A percentile compares a stretch with the other conserved stretches of the same genome.
phyloP scores from a whole-genome alignment of 1,140 invertebrate species.

The Hyposmocoma kahamanoa region DNA sequence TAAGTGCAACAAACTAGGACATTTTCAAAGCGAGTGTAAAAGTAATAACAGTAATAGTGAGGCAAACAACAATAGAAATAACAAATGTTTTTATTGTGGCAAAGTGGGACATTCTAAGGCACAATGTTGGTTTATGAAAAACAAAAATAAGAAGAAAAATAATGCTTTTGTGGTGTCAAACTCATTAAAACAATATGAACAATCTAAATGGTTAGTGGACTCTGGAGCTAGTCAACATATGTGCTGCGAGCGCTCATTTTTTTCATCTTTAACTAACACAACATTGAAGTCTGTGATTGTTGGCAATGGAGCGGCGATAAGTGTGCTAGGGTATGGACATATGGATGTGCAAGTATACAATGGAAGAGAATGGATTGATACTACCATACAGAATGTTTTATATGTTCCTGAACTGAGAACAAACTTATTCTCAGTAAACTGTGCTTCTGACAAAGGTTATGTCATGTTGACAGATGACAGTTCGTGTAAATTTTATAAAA shows the following conservation, averaged over 20 bases:
- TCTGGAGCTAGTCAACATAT: slow-evolving; percentile 28
- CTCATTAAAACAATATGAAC: slow-evolving; percentile 7
- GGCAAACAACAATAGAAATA: slow-evolving; percentile 6
- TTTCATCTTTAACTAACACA: slow-evolving; percentile 12
- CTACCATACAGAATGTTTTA: slow-evolving; percentile 5
- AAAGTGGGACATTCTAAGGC: slow-evolving; percentile 26
- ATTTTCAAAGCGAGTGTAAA: slow-evolving; percentile 24
- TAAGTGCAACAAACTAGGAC: slow-evolving; percentile 25
- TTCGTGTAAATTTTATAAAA: neutral
- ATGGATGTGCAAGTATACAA: neutral
- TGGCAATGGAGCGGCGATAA: neutral
- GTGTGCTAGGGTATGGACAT: neutral
- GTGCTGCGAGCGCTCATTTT: slow-evolving; percentile 19
- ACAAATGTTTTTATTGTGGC: slow-evolving; percentile 27
- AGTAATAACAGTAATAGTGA: slow-evolving; percentile 13
- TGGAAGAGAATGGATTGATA: slow-evolving; percentile 4
- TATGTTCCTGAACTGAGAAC: slow-evolving; percentile 10
- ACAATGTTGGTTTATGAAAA: slow-evolving; percentile 25
- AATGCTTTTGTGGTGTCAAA: slow-evolving; percentile 21
- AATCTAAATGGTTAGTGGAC: slow-evolving; percentile 27
- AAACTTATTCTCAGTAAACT: slow-evolving; percentile 10
- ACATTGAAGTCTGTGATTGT: slow-evolving; percentile 4
- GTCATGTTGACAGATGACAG: neutral
- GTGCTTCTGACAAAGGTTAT: slow-evolving; percentile 2
- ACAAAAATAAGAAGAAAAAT: slow-evolving; percentile 17